Evolutionary conservation across 2,797 vertebrate species (phyloP), one percentile per base, ranked within the genome.

Genomic region (Orientallactaga sibirica): DNA sequence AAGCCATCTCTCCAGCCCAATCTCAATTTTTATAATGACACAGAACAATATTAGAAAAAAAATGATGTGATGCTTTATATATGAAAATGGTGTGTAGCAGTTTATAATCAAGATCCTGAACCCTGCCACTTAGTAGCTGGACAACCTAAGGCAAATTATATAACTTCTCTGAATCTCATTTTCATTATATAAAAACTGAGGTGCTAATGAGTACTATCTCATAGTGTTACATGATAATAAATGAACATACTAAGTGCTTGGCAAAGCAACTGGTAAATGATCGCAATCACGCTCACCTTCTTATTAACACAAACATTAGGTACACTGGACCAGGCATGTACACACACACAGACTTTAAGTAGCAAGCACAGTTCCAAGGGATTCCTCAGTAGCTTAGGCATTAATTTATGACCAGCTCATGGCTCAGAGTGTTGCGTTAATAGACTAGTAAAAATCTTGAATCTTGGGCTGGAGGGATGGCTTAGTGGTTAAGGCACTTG

Each of bases 161-260:
- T 62, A 90, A 73, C 18, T 92, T 86, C 7, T 85, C 6, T 86
- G 86, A 43, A 29, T 91, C 18, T 94, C 68, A 84, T 89, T 94
- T 93, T 93, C 18, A 62, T 37, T 92, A 64, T 64, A 48, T 88
- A 82, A 85, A 90, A 58, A 48, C 41, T 33, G 66, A 88, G 41
- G 73, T 58, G 71, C 75, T 73, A 91, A 66, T 81, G 70, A 58
- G 58, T 82, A 91, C 82, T 75, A 77, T 4, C 2, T 89, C 37
- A 75, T 55, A 75, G 18, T 62, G 81, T 71, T 68, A 41, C 0
- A 9, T 92, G 10, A 76, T 89, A 66, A 87, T 73, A 55, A 90
- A 64, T 75, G 67, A 86, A 19, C 12, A 55, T 71, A 62, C 25
- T 2, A 93, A 75, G 14, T 55, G 33, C 20, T 82, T 92, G 88